These are phyloP conservation scores for Charaxes varanes DNA, from an alignment of 1,140 invertebrate genomes.

Conservation along the genomic window DNA sequence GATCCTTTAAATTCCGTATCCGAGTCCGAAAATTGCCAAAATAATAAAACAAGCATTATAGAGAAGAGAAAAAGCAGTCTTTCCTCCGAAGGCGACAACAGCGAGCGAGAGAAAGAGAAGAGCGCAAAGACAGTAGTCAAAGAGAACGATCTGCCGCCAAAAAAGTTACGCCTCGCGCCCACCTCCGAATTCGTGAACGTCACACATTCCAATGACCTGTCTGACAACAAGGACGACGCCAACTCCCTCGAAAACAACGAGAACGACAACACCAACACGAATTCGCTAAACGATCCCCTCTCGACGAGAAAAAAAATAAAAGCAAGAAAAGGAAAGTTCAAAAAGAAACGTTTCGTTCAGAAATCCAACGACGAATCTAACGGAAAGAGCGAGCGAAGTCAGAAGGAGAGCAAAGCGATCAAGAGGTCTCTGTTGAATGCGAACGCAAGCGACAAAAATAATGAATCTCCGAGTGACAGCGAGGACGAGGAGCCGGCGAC, in stretches of 20 bases:
- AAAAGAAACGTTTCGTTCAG: conserved; percentile 40
- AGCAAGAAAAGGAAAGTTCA: conserved; percentile 58
- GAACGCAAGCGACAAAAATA: conserved; percentile 53
- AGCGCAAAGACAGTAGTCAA: conserved; percentile 43
- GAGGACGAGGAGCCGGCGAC: conserved; percentile 55
- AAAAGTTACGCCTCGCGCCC: conserved; percentile 58
- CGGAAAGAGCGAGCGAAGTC: conserved; percentile 32
- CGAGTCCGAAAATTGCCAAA: conserved; percentile 44
- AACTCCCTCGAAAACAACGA: conserved; percentile 22
- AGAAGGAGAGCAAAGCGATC: conserved; percentile 52
- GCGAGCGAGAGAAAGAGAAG: conserved; percentile 46
- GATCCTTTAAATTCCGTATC: conserved; percentile 36
- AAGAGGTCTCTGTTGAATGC: conserved; percentile 54
- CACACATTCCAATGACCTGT: conserved; percentile 51
- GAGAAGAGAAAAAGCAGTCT: conserved; percentile 65
- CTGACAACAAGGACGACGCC: conserved; percentile 20
- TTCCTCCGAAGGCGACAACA: conserved; percentile 51
- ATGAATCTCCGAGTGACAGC: conserved; percentile 69
- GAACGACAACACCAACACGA: conserved; percentile 36
- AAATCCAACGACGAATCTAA: conserved; percentile 35
- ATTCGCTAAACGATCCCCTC: conserved; percentile 37
- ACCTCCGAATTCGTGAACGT: conserved; percentile 43
- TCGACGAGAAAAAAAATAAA: conserved; percentile 60
- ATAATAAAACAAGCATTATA: conserved; percentile 63
- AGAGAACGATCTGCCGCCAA: conserved; percentile 54